Conservation (phyloP, 2,113 vertebrate genomes). For the Phalacrocorax aristotelis region DNA sequence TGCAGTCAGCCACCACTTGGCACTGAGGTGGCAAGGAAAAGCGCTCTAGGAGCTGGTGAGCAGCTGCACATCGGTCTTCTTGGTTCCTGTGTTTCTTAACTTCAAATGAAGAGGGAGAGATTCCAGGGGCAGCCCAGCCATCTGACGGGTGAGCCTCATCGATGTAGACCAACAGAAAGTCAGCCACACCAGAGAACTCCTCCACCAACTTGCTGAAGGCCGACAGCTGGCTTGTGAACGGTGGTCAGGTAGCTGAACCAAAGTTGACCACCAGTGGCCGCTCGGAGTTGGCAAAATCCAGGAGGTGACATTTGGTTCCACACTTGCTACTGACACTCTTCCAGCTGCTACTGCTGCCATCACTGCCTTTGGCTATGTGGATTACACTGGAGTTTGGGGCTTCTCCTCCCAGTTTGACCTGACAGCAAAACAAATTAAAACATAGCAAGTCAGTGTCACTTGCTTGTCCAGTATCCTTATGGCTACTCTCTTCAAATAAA, state of each 20-base stretch:
- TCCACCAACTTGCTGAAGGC: conserved; percentile 93
- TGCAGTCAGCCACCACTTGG: conserved; percentile 91
- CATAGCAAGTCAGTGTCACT: neutral
- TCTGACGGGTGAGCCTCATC: conserved; percentile 97
- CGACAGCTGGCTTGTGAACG: conserved; percentile 91
- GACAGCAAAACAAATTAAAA: conserved; percentile 5
- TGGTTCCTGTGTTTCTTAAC: conserved; percentile 89
- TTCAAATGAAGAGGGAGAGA: conserved; percentile 83
- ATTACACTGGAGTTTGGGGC: conserved; percentile 95
- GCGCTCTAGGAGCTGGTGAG: conserved; percentile 83
- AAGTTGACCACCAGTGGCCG: conserved; percentile 96
- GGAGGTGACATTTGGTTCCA: conserved; percentile 81
- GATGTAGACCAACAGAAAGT: conserved; percentile 97
- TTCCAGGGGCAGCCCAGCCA: conserved; percentile 89
- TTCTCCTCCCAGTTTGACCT: conserved; percentile 92
- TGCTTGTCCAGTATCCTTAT: neutral
- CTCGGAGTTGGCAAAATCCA: conserved; percentile 89
- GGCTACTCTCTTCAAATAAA: neutral
- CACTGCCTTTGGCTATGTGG: conserved; percentile 74
- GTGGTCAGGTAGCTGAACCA: conserved; percentile 97
- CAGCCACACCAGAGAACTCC: conserved; percentile 91
- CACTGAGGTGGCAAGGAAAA: conserved; percentile 92
- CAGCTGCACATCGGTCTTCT: conserved; percentile 90
- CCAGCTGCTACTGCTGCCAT: conserved; percentile 41
- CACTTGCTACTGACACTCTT: conserved; percentile 37